Evolutionary conservation across 2,888 invertebrate genomes (phyloP).

Genomic region (Selenia dentaria): DNA sequence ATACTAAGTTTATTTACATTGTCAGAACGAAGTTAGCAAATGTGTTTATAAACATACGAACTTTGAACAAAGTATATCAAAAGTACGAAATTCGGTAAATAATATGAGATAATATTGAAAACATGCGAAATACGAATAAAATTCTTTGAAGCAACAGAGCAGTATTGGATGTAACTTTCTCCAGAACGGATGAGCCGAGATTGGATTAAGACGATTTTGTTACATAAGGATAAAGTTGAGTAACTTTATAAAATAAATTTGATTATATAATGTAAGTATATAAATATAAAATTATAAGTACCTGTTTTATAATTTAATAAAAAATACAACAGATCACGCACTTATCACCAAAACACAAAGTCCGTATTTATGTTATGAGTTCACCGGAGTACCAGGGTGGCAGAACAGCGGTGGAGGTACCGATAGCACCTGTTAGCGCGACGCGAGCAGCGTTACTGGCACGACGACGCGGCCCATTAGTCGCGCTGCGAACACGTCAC

Average conservation of each 20-base stretch:
- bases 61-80: constrained; percentile 19
- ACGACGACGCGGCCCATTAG: constrained; percentile 67
- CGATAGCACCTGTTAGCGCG: constrained; percentile 74
- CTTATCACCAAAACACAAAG: constrained; percentile 51
- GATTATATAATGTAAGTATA: no score
- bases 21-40: not conserved
- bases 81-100: constrained; percentile 8
- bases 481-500: constrained; percentile 73
- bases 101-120: constrained; percentile 2
- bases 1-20: no score
- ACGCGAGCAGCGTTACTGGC: constrained; percentile 78
- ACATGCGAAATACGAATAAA: constrained; percentile 18
- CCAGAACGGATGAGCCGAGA: constrained; percentile 16
- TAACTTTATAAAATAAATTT: not conserved
- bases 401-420: constrained; percentile 57
- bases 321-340: no score
- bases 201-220: constrained; percentile 22
- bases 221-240: constrained; percentile 9
- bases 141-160: constrained; percentile 13
- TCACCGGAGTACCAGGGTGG: constrained; percentile 52
- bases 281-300: constrained; percentile 3
- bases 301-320: no score
- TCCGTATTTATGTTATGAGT: constrained; percentile 45
- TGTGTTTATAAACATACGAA: constrained; percentile 11
- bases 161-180: constrained; percentile 20